Evolutionary conservation across 2,113 vertebrate genomes (phyloP).

Genomic region (Myiozetetes cayanensis): DNA sequence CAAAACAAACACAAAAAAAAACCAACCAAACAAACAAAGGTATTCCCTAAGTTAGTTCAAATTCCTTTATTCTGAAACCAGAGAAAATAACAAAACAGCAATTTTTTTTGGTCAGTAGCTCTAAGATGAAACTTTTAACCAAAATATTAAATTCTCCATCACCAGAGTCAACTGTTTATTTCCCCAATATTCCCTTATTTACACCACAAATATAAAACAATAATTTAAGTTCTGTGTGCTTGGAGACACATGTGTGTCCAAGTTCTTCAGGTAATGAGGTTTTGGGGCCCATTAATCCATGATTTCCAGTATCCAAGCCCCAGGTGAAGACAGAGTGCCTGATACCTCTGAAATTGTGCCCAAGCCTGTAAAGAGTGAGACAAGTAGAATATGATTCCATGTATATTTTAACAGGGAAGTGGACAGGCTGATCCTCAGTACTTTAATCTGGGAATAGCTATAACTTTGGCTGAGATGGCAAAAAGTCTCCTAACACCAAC

Average conservation of each 20-base stretch:
- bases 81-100: neutral
- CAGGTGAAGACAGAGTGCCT: neutral
- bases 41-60: neutral
- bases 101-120: neutral
- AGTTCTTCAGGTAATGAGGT: neutral
- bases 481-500: neutral
- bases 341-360: neutral
- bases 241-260: fast-evolving
- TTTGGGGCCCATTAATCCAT: neutral
- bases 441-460: neutral
- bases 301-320: neutral
- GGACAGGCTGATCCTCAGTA: neutral
- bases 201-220: neutral
- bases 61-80: neutral
- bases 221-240: neutral
- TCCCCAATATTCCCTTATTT: neutral
- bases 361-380: neutral
- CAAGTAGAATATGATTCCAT: neutral
- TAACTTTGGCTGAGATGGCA: neutral
- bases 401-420: neutral
- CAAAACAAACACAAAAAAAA: neutral
- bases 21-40: neutral
- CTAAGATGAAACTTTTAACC: neutral
- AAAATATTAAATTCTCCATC: neutral
- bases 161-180: neutral